Evolutionary conservation across 2,888 invertebrate genomes (phyloP), one percentile per base, ranked within the genome.

Genomic region (Agrotis exclamationis): DNA sequence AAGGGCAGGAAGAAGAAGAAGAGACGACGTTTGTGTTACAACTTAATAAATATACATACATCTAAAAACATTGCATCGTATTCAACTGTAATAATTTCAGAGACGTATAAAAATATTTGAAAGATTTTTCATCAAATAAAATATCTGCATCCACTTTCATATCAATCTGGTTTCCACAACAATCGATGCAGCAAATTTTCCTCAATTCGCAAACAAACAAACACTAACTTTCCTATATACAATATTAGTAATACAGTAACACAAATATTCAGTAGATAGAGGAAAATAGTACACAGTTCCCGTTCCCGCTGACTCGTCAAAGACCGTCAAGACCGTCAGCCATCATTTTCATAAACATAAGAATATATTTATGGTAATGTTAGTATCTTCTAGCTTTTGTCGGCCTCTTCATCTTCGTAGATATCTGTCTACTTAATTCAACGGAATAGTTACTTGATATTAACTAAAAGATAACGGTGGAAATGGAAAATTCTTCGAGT

Each of bases 351-450:
- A 86, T 87, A 80, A 85, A 79, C 80, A 76, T 83, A 84, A 84
- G 76, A 80, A 83, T 83, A 82, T 84, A 80, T 83, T 87, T 88
- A 87, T 86, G 85, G 63, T 88, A 88, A 88, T 86, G 82, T 86
- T 80, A 80, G 75, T 83, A 74, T 68, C 72, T 80, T 39, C 79
- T 80, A 72, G 72, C 76, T 76, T 79, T 83, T 83, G 83, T 79
- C 76, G 73, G 85, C 70, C 63, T 70, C 68, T 80, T 83, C 70
- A 81, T 83, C 56, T 76, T 68, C 16, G 59, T 48, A 68, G 57
- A 73, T 81, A 67, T 65, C 53, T 70, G 75, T 71, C 62, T 78
- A 68, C 58, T 68, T 82, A 70, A 67, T 66, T 60, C 63, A 66
- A 78, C 57, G 51, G 39, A 80, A 79, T 67, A 77, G 70, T 74